Percentiles rank a stretch among this genome's conserved stretches.
Evolutionary conservation across 2,797 vertebrate species (phyloP).

Genomic region (Melanogrammus aeglefinus): DNA sequence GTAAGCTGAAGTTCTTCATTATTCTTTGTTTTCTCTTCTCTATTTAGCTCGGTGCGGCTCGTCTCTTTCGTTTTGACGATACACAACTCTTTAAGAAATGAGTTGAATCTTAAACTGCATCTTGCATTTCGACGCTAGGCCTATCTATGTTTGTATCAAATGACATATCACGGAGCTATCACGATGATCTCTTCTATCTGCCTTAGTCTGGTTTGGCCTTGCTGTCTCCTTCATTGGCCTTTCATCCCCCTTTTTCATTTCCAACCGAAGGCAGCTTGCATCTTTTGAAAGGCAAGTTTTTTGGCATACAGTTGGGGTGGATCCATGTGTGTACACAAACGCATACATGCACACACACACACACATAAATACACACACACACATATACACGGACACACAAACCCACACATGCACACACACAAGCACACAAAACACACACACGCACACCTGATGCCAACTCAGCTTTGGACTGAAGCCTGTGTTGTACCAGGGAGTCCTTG

Average conservation of each 20-base stretch:
- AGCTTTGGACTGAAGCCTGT: conserved; percentile 18
- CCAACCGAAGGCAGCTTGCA: too few species aligned
- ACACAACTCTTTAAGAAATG: neutral
- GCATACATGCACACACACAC: neutral
- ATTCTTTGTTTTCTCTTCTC: neutral
- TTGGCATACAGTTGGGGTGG: too few species aligned
- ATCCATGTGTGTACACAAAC: neutral
- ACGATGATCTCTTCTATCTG: too few species aligned
- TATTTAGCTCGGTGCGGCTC: neutral
- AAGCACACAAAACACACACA: conserved; percentile 2
- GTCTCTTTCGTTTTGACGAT: neutral
- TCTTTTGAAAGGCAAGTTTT: too few species aligned
- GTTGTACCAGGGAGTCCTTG: conserved; percentile 42
- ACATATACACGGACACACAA: neutral
- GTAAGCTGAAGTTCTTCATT: neutral
- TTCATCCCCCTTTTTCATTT: too few species aligned
- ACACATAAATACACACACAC: conserved; percentile 1
- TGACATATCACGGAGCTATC: too few species aligned
- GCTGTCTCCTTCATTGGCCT: too few species aligned
- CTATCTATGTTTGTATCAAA: too few species aligned
- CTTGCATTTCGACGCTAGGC: too few species aligned
- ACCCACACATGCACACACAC: conserved; percentile 2
- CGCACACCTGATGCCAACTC: conserved; percentile 15
- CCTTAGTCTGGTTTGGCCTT: too few species aligned
- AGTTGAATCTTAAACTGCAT: too few species aligned